Percentiles rank a stretch among this genome's conserved stretches.
These are phyloP conservation scores for Octonoba sinensis DNA, from an alignment of 2,888 invertebrate genomes.

Conservation along the genomic window DNA sequence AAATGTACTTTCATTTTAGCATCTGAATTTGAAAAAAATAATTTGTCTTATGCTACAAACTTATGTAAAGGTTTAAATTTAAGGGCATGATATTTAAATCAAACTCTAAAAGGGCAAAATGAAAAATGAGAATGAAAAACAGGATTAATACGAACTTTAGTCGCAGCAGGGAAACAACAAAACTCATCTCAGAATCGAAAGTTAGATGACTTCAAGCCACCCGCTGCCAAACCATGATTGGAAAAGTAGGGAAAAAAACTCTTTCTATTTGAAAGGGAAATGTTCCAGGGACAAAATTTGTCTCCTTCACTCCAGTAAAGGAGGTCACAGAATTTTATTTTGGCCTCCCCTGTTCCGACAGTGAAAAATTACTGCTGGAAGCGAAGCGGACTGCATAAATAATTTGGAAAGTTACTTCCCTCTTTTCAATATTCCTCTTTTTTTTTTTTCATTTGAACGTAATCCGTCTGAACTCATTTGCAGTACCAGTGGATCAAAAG, in stretches of 20 bases:
- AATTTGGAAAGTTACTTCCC: neutral
- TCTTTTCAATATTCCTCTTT: no score
- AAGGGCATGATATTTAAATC: no score
- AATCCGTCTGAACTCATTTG: neutral
- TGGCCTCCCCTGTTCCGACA: slow-evolving; percentile 21
- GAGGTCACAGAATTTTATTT: slow-evolving; percentile 22
- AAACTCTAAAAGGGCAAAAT: no score
- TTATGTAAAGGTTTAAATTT: no score
- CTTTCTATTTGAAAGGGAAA: slow-evolving; percentile 42
- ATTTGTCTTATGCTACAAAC: no score
- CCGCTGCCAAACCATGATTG: slow-evolving; percentile 30
- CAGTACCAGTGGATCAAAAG: no score
- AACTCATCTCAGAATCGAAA: no score
- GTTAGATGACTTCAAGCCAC: neutral
- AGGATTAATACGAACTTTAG: no score
- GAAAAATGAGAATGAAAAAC: no score
- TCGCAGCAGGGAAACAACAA: no score
- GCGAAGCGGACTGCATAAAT: slow-evolving; percentile 3
- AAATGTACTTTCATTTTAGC: no score
- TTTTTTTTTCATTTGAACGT: neutral
- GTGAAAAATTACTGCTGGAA: slow-evolving; percentile 23
- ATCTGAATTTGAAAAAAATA: no score
- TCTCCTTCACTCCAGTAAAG: slow-evolving; percentile 13
- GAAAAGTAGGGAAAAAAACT: neutral
- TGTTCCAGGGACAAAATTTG: slow-evolving; percentile 25